Conservation (phyloP, 2,113 vertebrate species). For the Anhinga anhinga region DNA sequence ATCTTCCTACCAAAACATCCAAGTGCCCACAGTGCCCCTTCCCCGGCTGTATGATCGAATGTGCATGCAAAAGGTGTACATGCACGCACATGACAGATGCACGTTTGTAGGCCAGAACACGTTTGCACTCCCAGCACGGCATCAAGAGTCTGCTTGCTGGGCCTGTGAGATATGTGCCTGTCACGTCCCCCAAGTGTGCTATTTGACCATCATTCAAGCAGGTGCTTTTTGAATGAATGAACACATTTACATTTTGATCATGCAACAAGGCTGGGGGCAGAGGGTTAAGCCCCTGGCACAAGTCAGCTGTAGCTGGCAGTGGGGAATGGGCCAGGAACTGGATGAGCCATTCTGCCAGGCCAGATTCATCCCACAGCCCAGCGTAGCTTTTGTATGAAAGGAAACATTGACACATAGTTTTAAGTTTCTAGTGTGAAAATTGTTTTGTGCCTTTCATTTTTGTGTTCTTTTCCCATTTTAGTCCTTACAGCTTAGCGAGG, state of each 20-base stretch:
- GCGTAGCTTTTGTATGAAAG: neutral
- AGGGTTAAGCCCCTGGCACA: neutral
- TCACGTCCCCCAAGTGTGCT: neutral
- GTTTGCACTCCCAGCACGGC: fast-evolving
- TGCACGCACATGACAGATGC: fast-evolving
- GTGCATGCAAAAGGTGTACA: neutral
- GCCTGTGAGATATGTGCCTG: neutral
- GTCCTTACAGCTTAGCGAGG: neutral
- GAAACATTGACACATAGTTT: neutral
- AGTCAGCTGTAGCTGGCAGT: neutral
- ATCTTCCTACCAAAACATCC: neutral
- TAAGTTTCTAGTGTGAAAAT: neutral
- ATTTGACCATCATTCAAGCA: neutral
- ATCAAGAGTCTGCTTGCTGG: fast-evolving
- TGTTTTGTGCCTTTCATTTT: neutral
- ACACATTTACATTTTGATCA: neutral
- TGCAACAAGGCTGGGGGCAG: neutral
- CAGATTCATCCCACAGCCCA: neutral
- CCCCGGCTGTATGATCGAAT: fast-evolving
- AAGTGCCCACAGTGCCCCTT: neutral
- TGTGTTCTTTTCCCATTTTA: neutral
- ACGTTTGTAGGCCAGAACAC: neutral
- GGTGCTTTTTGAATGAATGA: neutral
- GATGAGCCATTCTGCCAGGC: neutral
- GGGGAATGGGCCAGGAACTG: neutral